Evolutionary conservation across 2,888 invertebrate species (phyloP).

Genomic region (Phorcus lineatus): DNA sequence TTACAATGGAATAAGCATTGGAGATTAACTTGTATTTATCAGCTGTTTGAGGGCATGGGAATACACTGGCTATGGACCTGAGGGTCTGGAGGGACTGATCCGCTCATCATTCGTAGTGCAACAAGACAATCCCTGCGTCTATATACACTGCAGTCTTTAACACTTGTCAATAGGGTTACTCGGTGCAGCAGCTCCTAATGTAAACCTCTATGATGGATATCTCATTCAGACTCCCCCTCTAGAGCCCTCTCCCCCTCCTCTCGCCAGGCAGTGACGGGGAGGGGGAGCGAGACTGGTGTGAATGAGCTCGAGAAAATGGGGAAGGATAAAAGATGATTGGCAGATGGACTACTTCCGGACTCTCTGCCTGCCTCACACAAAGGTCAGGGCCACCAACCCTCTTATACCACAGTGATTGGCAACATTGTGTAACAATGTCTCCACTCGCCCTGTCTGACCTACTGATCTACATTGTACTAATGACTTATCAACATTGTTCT

Average conservation of each 20-base stretch:
- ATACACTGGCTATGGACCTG: neutral
- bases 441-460: neutral
- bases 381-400: neutral
- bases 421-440: conserved; percentile 6
- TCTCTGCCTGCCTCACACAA: neutral
- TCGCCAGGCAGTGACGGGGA: neutral
- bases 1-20: too few relatives aligned
- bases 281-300: neutral
- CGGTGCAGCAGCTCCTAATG: conserved; percentile 25
- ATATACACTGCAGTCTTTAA: conserved; percentile 22
- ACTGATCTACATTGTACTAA: neutral
- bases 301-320: conserved; percentile 1
- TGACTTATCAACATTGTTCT: conserved; percentile 21
- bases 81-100: neutral
- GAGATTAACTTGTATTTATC: too few relatives aligned
- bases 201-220: conserved; percentile 26
- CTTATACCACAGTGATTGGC: conserved; percentile 12
- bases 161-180: conserved; percentile 24
- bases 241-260: neutral
- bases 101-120: conserved; percentile 10
- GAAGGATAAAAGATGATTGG: conserved; percentile 20
- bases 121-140: conserved; percentile 24
- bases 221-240: neutral
- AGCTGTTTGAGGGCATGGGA: too few relatives aligned
- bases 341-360: neutral